Evolutionary conservation across 2,888 invertebrate genomes (phyloP).

Genomic region (Caenorhabditis drosophilae): DNA sequence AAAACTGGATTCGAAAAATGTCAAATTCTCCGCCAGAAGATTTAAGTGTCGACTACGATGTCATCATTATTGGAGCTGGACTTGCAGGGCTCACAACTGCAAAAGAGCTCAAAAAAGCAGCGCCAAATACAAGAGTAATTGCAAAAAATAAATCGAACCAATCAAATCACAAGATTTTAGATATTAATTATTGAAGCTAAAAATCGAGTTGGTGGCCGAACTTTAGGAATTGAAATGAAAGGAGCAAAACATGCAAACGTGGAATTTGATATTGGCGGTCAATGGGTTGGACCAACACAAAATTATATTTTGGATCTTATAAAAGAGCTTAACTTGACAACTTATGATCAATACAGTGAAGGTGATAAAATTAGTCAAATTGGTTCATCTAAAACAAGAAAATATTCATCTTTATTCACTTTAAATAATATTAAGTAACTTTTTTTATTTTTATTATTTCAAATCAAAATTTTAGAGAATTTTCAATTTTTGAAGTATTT

Average conservation of each 20-base stretch:
- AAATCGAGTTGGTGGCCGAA: constrained; percentile 71
- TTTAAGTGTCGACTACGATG: constrained; percentile 33
- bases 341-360: constrained; percentile 60
- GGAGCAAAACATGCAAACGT: constrained; percentile 36
- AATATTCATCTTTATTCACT: constrained; percentile 33
- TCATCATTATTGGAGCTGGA: constrained; percentile 68
- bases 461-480: constrained; percentile 25
- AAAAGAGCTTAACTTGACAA: constrained; percentile 69
- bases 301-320: constrained; percentile 69
- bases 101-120: constrained; percentile 40
- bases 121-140: constrained; percentile 3
- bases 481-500: constrained; percentile 29
- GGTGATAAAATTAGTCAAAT: constrained; percentile 63
- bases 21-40: constrained; percentile 8
- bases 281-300: constrained; percentile 71
- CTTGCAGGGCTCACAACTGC: constrained; percentile 69
- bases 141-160: no score
- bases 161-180: constrained; percentile 4
- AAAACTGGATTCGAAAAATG: not conserved
- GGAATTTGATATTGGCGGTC: constrained; percentile 59
- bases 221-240: constrained; percentile 50
- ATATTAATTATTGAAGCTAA: constrained; percentile 69
- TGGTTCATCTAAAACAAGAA: constrained; percentile 42
- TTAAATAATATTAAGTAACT: constrained; percentile 25
- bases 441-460: not conserved